Percentiles rank a stretch among this genome's conserved stretches.
Conservation (phyloP, 2,888 invertebrate species). For the Monoplex corrugatus region DNA sequence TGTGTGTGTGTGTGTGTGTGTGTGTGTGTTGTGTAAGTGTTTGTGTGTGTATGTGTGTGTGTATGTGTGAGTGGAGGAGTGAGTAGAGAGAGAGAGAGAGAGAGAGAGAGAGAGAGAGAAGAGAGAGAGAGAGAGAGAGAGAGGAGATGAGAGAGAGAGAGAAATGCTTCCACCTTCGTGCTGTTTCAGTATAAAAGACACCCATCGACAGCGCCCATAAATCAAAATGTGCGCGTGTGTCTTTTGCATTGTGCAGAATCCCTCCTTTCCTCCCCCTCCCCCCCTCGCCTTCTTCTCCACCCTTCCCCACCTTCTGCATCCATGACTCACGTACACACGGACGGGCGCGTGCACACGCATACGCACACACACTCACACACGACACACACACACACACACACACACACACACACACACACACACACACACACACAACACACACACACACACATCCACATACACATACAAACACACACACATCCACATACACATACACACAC, state of each 20-base stretch:
- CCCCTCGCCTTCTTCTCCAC: too few relatives aligned
- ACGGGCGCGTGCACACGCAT: too few relatives aligned
- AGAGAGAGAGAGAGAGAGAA: conserved; percentile 46
- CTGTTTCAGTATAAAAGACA: too few relatives aligned
- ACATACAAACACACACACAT: not conserved
- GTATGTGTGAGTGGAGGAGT: conserved; percentile 20
- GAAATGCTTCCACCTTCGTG: not conserved
- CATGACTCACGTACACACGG: too few relatives aligned
- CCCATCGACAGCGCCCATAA: too few relatives aligned
- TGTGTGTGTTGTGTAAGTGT: not conserved
- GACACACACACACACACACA: too few relatives aligned
- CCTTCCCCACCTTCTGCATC: too few relatives aligned
- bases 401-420: not conserved
- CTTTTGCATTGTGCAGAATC: too few relatives aligned
- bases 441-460: too few relatives aligned
- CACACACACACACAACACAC: not conserved
- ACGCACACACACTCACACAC: too few relatives aligned
- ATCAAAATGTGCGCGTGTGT: too few relatives aligned
- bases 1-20: conserved; percentile 6
- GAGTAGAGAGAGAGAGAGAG: conserved; percentile 34
- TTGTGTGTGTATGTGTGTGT: not conserved
- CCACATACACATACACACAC: not conserved
- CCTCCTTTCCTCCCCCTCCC: too few relatives aligned
- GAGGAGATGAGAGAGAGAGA: not conserved
- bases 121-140: conserved; percentile 25